Evolutionary conservation across 2,113 vertebrate genomes (phyloP), one percentile per base, ranked within the genome.

Genomic region (Caranx ignobilis): DNA sequence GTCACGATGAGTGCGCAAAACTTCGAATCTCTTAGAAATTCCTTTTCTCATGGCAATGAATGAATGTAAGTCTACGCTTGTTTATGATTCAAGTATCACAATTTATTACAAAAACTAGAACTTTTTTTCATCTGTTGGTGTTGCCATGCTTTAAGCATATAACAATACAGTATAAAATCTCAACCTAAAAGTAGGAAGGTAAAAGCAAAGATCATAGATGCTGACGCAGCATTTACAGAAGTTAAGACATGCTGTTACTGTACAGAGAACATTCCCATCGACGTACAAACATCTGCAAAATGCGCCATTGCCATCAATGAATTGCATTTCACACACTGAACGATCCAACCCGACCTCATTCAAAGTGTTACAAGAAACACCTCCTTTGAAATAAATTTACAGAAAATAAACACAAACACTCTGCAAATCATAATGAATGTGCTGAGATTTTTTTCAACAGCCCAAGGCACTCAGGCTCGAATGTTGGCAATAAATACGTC

Each of bases 401-500:
- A 87, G 47, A 85, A 94, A 94, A 89, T 68, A 80, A 92, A 87
- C 37, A 84, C 52, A 76, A 88, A 89, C 82, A 91, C 89, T 77
- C 64, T 90, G 92, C 92, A 93, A 92, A 95, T 82, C 62, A 92
- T 92, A 91, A 94, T 74, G 67, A 84, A 90, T 57, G 90, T 88
- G 91, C 87, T 82, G 85, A 92, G 81, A 89, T 93, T 82, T 90
- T 81, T 88, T 77, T 90, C 92, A 89, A 94, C 94, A 92, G 95
- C 95, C 96, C 95, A 93, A 97, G 96, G 96, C 96, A 96, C 95
- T 93, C 95, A 94, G 95, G 96, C 95, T 90, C 95, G 71, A 88
- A 88, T 86, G 91, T 96, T 95, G 96, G 96, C 96, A 96, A 94
- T 93, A 92, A 92, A 88, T 79, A 87, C 64, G 70, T 89, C 78